These are phyloP conservation scores for Decapterus maruadsi DNA, from an alignment of 2,797 vertebrate genomes.

Conservation along the genomic window DNA sequence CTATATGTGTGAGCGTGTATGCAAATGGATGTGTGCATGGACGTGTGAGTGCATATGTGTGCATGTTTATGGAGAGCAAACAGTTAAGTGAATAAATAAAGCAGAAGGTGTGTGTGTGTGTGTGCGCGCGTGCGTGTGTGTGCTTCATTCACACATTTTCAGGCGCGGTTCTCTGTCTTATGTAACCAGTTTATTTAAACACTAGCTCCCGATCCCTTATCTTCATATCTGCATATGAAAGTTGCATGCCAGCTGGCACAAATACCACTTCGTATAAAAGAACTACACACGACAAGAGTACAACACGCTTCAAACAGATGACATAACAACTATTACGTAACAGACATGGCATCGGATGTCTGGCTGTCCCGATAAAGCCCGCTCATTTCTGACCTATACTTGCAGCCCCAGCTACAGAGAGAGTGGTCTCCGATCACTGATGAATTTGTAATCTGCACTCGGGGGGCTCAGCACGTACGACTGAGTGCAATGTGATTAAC, in stretches of 20 bases:
- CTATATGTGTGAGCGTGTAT: conserved; percentile 12
- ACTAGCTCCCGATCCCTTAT: conserved; percentile 60
- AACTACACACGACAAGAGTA: conserved; percentile 64
- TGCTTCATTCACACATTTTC: conserved; percentile 67
- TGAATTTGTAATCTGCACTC: conserved; percentile 71
- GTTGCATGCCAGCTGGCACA: conserved; percentile 78
- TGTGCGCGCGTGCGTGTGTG: background rate
- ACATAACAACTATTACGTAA: conserved; percentile 81
- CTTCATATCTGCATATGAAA: conserved; percentile 71
- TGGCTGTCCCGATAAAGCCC: conserved; percentile 59
- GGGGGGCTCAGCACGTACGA: conserved; percentile 45
- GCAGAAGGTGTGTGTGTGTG: background rate
- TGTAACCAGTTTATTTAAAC: conserved; percentile 71
- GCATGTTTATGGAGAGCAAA: conserved; percentile 16
- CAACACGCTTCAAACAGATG: conserved; percentile 71
- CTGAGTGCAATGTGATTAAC: conserved; percentile 71
- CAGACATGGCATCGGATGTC: conserved; percentile 58
- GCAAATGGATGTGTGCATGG: conserved; percentile 29
- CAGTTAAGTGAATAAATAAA: conserved; percentile 47
- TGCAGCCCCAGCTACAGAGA: conserved; percentile 31
- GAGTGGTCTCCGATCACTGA: conserved; percentile 52
- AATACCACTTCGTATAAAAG: conserved; percentile 60
- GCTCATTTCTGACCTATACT: conserved; percentile 62
- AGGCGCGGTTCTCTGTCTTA: conserved; percentile 59
- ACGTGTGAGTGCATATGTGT: conserved; percentile 32